Percentiles rank a stretch among this genome's conserved stretches.
Evolutionary conservation across 2,113 vertebrate species (phyloP).

Genomic region (Cebus imitator): DNA sequence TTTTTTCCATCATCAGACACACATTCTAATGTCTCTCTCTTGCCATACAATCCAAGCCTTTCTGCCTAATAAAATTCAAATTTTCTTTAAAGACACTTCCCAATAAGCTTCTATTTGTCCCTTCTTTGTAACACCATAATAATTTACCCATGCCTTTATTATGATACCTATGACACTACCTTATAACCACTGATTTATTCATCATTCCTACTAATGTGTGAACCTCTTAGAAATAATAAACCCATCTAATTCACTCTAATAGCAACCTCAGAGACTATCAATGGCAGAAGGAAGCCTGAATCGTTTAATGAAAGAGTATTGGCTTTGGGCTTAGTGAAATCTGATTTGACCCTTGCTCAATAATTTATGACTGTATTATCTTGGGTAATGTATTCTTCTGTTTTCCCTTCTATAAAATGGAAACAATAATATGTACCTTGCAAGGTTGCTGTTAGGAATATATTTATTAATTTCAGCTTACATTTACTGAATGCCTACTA

Average conservation of each 20-base stretch:
- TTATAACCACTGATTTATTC: neutral
- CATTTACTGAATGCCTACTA: neutral
- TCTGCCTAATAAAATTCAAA: neutral
- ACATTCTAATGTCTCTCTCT: neutral
- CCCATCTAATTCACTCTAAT: neutral
- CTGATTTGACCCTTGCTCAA: neutral
- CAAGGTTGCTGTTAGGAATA: neutral
- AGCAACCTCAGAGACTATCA: neutral
- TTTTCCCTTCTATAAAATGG: neutral
- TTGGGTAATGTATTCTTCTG: neutral
- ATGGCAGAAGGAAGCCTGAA: neutral
- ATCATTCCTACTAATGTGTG: neutral
- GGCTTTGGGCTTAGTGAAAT: constrained; percentile 9
- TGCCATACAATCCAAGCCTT: neutral
- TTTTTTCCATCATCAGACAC: neutral
- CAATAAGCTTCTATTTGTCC: neutral
- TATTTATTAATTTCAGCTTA: neutral
- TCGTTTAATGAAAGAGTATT: neutral
- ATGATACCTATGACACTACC: neutral
- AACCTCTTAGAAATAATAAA: neutral
- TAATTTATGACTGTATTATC: neutral
- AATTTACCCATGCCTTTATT: neutral
- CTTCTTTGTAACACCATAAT: neutral
- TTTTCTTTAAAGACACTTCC: neutral
- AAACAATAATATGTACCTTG: neutral